Conservation (phyloP, 2,888 invertebrate genomes). For the Morpho achilles region DNA sequence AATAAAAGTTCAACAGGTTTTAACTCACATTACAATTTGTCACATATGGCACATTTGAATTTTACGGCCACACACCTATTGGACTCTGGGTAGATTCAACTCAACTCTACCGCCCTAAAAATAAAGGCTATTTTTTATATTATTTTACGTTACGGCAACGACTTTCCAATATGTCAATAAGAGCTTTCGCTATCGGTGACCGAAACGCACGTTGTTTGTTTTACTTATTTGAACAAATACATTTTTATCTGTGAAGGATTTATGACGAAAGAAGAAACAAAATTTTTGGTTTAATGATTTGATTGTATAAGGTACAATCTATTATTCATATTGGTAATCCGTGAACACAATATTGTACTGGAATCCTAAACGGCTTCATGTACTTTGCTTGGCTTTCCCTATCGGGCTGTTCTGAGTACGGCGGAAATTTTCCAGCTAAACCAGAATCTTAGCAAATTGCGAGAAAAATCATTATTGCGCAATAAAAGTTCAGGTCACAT, state of each 20-base stretch:
- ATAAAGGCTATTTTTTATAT: conserved; percentile 8
- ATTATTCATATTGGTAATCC: no score
- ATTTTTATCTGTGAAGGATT: conserved; percentile 37
- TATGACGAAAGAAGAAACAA: neutral
- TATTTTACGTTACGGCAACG: conserved; percentile 28
- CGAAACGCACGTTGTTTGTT: conserved; percentile 61
- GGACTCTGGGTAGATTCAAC: neutral
- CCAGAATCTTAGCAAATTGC: no score
- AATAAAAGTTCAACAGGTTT: neutral
- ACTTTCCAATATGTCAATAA: conserved; percentile 77
- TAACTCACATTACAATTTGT: conserved; percentile 10
- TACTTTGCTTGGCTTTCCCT: no score
- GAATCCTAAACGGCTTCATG: no score
- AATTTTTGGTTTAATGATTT: no score
- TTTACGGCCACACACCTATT: conserved; percentile 10
- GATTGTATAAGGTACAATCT: no score
- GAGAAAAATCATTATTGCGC: no score
- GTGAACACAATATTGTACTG: no score
- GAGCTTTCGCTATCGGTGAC: conserved; percentile 76
- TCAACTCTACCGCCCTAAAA: conserved; percentile 7
- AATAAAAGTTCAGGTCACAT: no score
- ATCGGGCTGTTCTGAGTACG: no score
- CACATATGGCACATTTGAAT: conserved; percentile 7
- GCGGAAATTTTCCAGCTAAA: no score
- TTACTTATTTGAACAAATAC: conserved; percentile 59